Evolutionary conservation across 2,888 invertebrate genomes (phyloP).

Genomic region (Meiosimyza decipiens): DNA sequence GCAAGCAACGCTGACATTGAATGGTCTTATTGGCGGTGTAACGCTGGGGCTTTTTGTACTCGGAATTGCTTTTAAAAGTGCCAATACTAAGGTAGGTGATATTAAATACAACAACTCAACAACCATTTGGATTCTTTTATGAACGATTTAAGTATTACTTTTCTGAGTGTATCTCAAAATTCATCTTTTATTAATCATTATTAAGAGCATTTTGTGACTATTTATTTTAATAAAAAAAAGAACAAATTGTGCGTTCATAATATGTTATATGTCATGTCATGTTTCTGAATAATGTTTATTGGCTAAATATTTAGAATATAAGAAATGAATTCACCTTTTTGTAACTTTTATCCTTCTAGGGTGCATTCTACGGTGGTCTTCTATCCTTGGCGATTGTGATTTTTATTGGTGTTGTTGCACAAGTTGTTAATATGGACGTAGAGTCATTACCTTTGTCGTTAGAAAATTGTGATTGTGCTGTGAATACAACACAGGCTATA

Average conservation of each 20-base stretch:
- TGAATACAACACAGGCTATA: constrained; percentile 50
- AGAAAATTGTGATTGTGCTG: constrained; percentile 60
- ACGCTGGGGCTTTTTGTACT: constrained; percentile 87
- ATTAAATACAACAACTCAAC: too few relatives aligned
- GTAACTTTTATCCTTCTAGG: constrained; percentile 42
- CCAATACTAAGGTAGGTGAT: constrained; percentile 78
- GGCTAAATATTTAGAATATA: too few relatives aligned
- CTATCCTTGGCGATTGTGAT: constrained; percentile 62
- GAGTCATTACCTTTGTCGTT: constrained; percentile 55
- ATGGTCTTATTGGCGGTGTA: constrained; percentile 90
- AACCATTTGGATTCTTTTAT: too few relatives aligned
- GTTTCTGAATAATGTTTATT: too few relatives aligned
- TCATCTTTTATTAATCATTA: too few relatives aligned
- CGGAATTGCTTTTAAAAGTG: constrained; percentile 90
- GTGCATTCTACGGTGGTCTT: constrained; percentile 65
- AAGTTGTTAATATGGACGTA: constrained; percentile 56
- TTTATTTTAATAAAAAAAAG: too few relatives aligned
- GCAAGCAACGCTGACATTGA: constrained; percentile 88
- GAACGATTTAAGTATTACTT: too few relatives aligned
- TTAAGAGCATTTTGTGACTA: too few relatives aligned
- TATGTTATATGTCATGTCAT: too few relatives aligned
- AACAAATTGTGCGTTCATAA: too few relatives aligned
- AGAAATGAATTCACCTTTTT: too few relatives aligned
- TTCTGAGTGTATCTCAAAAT: too few relatives aligned
- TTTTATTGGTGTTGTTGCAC: constrained; percentile 64